Conservation (phyloP, 2,888 invertebrate species). For the Ophioninae sp. region DNA sequence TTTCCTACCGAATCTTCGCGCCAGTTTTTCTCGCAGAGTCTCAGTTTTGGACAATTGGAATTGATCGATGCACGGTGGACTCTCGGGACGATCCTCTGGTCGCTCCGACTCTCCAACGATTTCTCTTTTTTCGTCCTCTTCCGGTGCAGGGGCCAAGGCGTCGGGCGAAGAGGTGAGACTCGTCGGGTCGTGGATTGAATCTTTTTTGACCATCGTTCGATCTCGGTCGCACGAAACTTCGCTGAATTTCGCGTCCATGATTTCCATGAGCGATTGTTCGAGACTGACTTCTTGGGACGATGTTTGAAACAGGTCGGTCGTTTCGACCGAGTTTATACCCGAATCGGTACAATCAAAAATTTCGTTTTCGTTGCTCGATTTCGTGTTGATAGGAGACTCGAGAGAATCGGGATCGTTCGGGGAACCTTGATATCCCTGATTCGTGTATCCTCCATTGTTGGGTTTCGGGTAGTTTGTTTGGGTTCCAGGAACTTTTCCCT, state of each 20-base stretch:
- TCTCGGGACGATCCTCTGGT: background rate
- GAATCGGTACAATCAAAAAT: conserved; percentile 77
- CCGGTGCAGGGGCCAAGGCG: background rate
- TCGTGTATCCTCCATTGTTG: conserved; percentile 71
- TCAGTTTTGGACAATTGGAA: conserved; percentile 65
- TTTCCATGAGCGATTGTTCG: conserved; percentile 77
- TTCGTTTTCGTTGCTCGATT: conserved; percentile 67
- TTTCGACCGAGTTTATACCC: conserved; percentile 79
- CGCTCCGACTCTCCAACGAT: background rate
- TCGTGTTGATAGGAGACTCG: conserved; percentile 70
- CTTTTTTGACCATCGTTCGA: background rate
- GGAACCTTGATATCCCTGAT: conserved; percentile 75
- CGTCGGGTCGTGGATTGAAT: background rate
- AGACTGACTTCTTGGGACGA: conserved; percentile 75
- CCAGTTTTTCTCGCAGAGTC: conserved; percentile 63
- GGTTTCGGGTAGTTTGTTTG: background rate
- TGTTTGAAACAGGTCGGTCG: conserved; percentile 75
- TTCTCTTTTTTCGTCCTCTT: background rate
- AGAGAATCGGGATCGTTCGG: conserved; percentile 74
- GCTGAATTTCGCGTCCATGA: conserved; percentile 79
- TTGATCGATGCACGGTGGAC: conserved; percentile 67
- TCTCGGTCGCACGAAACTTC: conserved; percentile 69
- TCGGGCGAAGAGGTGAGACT: background rate
- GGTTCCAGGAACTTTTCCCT: conserved; percentile 44
- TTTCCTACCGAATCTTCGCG: conserved; percentile 21